Evolutionary conservation across 2,888 invertebrate species (phyloP).

Genomic region (Oscheius sp.): DNA sequence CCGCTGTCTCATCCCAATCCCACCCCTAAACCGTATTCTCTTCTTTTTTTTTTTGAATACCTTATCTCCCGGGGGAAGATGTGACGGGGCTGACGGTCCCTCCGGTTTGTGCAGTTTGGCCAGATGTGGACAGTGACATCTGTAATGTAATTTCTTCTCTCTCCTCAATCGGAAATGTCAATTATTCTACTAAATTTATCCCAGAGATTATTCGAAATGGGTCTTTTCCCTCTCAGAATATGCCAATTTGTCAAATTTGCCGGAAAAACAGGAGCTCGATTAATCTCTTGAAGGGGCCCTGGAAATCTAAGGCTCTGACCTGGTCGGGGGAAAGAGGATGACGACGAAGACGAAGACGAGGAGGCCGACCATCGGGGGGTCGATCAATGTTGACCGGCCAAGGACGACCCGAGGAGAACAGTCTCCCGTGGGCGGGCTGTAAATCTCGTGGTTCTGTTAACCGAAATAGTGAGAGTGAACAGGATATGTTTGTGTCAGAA

Average conservation of each 20-base stretch:
- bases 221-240: not conserved
- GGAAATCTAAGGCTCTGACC: not conserved
- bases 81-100: constrained; percentile 50
- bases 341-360: constrained; percentile 2
- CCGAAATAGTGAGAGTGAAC: too few relatives aligned
- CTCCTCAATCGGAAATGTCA: not conserved
- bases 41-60: constrained; percentile 17
- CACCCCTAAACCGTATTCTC: constrained; percentile 41
- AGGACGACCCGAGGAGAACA: too few relatives aligned
- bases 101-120: constrained; percentile 44
- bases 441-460: too few relatives aligned
- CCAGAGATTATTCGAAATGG: not conserved
- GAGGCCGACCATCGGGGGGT: constrained; percentile 2
- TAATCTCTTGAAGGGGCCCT: not conserved
- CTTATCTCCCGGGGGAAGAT: constrained; percentile 46
- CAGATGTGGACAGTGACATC: constrained; percentile 58
- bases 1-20: constrained; percentile 55
- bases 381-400: not conserved
- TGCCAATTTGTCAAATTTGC: not conserved
- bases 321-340: not conserved
- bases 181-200: too few relatives aligned
- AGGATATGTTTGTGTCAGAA: too few relatives aligned
- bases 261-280: not conserved
- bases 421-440: too few relatives aligned
- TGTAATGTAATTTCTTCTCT: constrained; percentile 34